Base-by-base conservation (phyloP, 2,888 invertebrate species). In the Chloromyia formosa region DNA sequence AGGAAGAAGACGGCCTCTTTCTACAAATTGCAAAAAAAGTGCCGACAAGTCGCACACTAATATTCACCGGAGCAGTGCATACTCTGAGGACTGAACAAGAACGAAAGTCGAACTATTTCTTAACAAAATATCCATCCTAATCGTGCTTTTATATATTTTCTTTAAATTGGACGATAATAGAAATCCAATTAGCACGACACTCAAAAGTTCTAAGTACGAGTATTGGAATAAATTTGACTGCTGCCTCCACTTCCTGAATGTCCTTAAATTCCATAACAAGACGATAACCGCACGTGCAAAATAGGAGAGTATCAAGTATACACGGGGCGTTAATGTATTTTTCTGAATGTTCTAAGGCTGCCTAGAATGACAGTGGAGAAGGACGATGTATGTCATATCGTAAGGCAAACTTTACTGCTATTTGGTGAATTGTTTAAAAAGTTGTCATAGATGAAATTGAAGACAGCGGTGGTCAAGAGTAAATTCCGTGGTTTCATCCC, bases 121-220 rank as follows among this genome's bases (percentile, higher is more conserved):
- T 49, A 20, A 35, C 49, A 9, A 12, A 14, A 18, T 16, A 10
- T 18, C 49, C 14, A 40, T 16, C 18, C 56, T 56, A 71, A 71
- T 71, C 56, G 71, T 9, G 71, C 58, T 58, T 71, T 71, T 71
- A 71, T 69, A 69, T 71, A 40, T 69, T 58, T 69, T 35, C n/a
- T 16, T 53, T 69, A 56, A 56, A 27, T 20, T 56, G 16, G 14
- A 18, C 7, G 71, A 71, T 71, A 71, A 71, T 58, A 58, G 56
- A 56, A 71, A 71, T 71, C 71, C 58, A 71, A 71, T 71, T 71
- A 58, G 9, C 12, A 49, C 27, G 5, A 35, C 49, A 49, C 49
- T 12, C 49, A 35, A 35, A 35, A 35, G 7, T 4, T 35, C 2
- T 35, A 35, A 35, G n/a, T 35, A 35, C 27, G 27, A 7, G 27